Conservation (phyloP, 2,113 vertebrate genomes). For the Callocephalon fimbriatum region DNA sequence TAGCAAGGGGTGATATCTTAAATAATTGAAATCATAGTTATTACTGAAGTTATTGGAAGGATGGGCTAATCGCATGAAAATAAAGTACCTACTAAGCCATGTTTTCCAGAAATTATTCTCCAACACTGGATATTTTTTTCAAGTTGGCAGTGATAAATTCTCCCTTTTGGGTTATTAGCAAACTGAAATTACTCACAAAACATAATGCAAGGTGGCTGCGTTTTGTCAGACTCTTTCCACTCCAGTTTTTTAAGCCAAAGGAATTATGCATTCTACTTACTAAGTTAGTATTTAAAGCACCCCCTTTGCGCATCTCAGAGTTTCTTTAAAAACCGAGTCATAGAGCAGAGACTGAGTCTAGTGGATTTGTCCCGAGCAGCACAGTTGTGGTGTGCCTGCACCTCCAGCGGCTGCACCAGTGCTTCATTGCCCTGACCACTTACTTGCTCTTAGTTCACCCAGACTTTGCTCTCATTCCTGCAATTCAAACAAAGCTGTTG, state of each 20-base stretch:
- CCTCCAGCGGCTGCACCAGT: rapidly evolving
- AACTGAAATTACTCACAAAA: neutral
- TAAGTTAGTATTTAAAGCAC: neutral
- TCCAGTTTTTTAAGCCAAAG: neutral
- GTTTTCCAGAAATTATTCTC: neutral
- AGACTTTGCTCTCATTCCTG: neutral
- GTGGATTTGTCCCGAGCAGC: neutral
- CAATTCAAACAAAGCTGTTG: neutral
- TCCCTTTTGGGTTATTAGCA: neutral
- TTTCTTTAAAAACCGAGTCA: neutral
- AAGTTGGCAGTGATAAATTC: neutral
- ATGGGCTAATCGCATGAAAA: neutral
- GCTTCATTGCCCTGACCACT: neutral
- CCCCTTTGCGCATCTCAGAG: neutral
- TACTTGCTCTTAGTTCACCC: neutral
- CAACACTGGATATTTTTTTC: neutral
- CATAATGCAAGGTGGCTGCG: neutral
- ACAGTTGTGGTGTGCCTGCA: neutral
- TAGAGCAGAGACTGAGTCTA: neutral
- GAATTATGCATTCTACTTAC: neutral
- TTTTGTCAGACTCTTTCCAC: neutral
- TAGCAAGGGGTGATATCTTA: neutral
- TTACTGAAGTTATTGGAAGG: neutral
- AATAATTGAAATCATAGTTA: neutral
- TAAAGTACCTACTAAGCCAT: neutral